Evolutionary conservation across 2,113 vertebrate genomes (phyloP), one percentile per base, ranked within the genome.

Genomic region (Passer domesticus): DNA sequence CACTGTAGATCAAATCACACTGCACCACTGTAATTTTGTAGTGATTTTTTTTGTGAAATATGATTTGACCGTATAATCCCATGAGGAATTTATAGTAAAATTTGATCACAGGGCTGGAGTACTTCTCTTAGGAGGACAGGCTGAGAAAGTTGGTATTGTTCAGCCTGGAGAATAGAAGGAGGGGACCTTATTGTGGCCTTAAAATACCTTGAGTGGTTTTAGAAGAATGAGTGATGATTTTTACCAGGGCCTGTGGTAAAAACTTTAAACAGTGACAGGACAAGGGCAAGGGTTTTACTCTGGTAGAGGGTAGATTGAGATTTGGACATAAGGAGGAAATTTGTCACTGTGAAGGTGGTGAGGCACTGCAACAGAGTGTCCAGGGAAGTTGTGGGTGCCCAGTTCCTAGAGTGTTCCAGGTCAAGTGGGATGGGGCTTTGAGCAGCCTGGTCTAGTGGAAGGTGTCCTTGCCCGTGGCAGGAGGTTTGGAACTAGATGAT

Each of bases 311-410:
- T 7, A 30, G 58, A 2, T 64, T 53, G 12, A 67, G 17, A 7
- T 35, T 35, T 10, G 4, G 44, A 27, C 1, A 1, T 9, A 1
- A n/a, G 27, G 21, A 20, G 44, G 35, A 50, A 55, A 6, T 50
- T 46, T 2, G 17, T 73, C 3, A 0, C 8, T 9, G 0, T 63
- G 27, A 24, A n/a, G 24, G 16, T 50, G 21, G 7, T 69, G 53
- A 83, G 49, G 17, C 39, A 10, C 18, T 77, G 27, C 35, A 18
- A 1, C 13, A 56, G 23, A 21, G 21, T 73, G 25, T 49, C 53
- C 8, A 15, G 25, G 31, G 43, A 68, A 17, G 43, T 1, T 68
- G 67, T 69, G 35, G 33, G 2, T 90, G 25, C 15, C 24, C 31
- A 47, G 0, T 87, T 52, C 27, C 28, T 67, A 30, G 28, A 14